Evolutionary conservation across 2,888 invertebrate species (phyloP).

Genomic region (Parnassius apollo): DNA sequence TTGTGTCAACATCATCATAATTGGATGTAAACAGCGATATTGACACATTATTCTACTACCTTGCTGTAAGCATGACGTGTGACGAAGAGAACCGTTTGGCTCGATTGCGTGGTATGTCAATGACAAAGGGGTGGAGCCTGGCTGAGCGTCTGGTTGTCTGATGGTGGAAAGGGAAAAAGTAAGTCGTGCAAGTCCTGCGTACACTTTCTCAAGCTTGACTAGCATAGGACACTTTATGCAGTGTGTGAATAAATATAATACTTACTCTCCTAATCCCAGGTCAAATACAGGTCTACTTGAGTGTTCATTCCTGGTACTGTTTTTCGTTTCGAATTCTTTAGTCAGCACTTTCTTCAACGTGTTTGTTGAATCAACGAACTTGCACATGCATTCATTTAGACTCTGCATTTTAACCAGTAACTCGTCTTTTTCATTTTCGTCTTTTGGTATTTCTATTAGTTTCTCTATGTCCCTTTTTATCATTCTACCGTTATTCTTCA

Average conservation of each 20-base stretch:
- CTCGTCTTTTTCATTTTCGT: constrained; percentile 44
- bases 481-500: constrained; percentile 48
- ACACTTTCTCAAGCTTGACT: too few species aligned
- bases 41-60: too few species aligned
- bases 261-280: constrained; percentile 63
- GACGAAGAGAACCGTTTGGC: too few species aligned
- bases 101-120: too few species aligned
- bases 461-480: constrained; percentile 53
- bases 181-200: too few species aligned
- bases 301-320: constrained; percentile 39
- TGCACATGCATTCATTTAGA: constrained; percentile 67
- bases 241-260: constrained; percentile 25
- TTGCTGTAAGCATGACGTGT: too few species aligned
- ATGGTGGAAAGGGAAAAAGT: too few species aligned
- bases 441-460: constrained; percentile 44
- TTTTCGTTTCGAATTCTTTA: constrained; percentile 55
- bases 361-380: constrained; percentile 66
- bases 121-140: too few species aligned
- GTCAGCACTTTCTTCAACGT: constrained; percentile 59
- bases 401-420: constrained; percentile 62
- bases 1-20: too few species aligned
- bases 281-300: constrained; percentile 49
- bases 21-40: too few species aligned
- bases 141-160: too few species aligned
- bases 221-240: too few species aligned